Conservation (phyloP, 1,140 invertebrate species). For the Drosophila azteca region DNA sequence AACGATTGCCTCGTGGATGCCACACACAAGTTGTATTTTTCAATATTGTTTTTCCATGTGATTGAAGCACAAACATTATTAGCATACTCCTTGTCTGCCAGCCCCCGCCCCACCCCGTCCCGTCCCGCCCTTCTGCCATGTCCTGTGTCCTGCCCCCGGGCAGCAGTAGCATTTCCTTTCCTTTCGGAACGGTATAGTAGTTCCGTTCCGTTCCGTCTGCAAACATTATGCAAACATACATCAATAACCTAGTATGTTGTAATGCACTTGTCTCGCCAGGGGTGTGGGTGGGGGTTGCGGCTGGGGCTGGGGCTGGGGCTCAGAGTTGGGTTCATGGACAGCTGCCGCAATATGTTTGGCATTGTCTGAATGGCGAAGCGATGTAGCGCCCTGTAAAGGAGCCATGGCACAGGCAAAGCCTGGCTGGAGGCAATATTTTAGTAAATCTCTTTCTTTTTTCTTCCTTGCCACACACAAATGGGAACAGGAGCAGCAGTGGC, state of each 20-base stretch:
- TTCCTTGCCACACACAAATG: too few relatives aligned
- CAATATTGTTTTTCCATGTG: slow-evolving; percentile 77
- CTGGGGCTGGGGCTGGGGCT: too few relatives aligned
- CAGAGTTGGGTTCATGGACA: slow-evolving; percentile 27
- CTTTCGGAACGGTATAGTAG: slow-evolving; percentile 4
- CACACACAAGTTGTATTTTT: slow-evolving; percentile 63
- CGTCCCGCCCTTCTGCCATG: not conserved
- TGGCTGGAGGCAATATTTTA: slow-evolving; percentile 35
- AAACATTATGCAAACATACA: slow-evolving; percentile 57
- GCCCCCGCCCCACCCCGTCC: not conserved
- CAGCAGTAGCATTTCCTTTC: too few relatives aligned
- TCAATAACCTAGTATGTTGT: slow-evolving; percentile 65
- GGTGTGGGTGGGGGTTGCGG: not conserved
- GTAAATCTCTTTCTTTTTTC: slow-evolving; percentile 28
- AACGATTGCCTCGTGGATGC: slow-evolving; percentile 48
- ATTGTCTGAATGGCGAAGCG: not conserved
- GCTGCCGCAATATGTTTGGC: slow-evolving; percentile 61
- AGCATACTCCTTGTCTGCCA: slow-evolving; percentile 45
- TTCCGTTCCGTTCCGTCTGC: slow-evolving; percentile 34
- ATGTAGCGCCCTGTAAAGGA: slow-evolving; percentile 35
- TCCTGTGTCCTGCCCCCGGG: not conserved
- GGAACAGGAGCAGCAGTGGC: slow-evolving; percentile 1
- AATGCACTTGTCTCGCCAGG: slow-evolving; percentile 59
- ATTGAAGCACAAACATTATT: slow-evolving; percentile 76
- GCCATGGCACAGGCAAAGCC: slow-evolving; percentile 37